These are phyloP conservation scores for Pyrgus malvae DNA, from an alignment of 2,888 invertebrate genomes.

Conservation along the genomic window DNA sequence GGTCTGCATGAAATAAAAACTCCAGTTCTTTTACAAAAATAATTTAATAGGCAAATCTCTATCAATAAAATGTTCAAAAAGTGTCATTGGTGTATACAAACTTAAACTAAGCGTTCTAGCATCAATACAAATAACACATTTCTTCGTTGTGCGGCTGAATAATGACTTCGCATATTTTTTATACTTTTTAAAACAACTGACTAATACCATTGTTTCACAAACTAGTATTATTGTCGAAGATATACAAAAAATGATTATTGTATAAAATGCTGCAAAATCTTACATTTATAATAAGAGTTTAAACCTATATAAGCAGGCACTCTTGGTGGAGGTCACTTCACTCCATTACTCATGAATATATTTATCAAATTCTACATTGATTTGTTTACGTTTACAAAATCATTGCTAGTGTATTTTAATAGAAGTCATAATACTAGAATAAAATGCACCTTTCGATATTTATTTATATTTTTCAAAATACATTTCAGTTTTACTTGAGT, in stretches of 20 bases:
- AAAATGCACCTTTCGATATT: background rate
- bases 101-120: slow-evolving; percentile 65
- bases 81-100: slow-evolving; percentile 78
- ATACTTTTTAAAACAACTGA: slow-evolving; percentile 10
- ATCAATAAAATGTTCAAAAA: slow-evolving; percentile 78
- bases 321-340: slow-evolving; percentile 17
- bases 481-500: too few relatives aligned
- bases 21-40: slow-evolving; percentile 70
- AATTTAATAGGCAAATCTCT: slow-evolving; percentile 80
- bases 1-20: slow-evolving; percentile 1
- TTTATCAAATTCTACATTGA: slow-evolving; percentile 8
- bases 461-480: too few relatives aligned
- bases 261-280: slow-evolving; percentile 25
- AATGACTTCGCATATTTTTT: slow-evolving; percentile 30
- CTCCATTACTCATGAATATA: slow-evolving; percentile 12
- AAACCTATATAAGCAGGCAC: slow-evolving; percentile 26
- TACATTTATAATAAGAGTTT: slow-evolving; percentile 19
- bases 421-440: too few relatives aligned
- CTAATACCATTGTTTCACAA: slow-evolving; percentile 21
- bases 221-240: slow-evolving; percentile 6
- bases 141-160: slow-evolving; percentile 53
- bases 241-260: background rate
- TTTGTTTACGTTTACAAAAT: background rate
- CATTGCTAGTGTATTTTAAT: too few relatives aligned
- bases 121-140: slow-evolving; percentile 56